Conservation (phyloP, 1,140 invertebrate species). For the Leptestheria dahalacensis region DNA sequence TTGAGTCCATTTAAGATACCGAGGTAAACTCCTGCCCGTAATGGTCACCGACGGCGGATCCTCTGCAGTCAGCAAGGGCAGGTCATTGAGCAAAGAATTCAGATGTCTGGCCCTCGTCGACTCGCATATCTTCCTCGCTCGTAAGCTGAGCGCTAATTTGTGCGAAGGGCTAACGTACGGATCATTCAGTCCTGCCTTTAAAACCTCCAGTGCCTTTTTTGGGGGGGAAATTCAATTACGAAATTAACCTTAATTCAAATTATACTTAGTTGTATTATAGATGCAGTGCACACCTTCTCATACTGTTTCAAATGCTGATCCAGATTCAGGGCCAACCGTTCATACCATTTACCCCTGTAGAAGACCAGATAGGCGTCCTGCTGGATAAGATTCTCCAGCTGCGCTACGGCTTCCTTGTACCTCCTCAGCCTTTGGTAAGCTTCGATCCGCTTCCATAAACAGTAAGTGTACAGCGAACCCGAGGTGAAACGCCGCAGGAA, state of each 20-base stretch:
- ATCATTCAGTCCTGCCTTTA: slow-evolving; percentile 29
- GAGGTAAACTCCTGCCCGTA: slow-evolving; percentile 17
- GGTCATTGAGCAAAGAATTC: slow-evolving; percentile 5
- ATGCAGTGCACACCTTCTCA: slow-evolving; percentile 22
- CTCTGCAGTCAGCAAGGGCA: slow-evolving; percentile 14
- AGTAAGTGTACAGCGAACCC: slow-evolving; percentile 29
- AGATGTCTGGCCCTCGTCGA: slow-evolving; percentile 18
- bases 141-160: slow-evolving; percentile 29
- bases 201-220: slow-evolving; percentile 29
- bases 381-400: slow-evolving; percentile 30
- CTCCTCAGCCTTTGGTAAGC: slow-evolving; percentile 31
- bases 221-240: slow-evolving; percentile 14
- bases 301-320: slow-evolving; percentile 35
- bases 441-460: slow-evolving; percentile 32
- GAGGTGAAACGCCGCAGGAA: slow-evolving; percentile 34
- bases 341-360: slow-evolving; percentile 36
- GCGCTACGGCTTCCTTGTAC: slow-evolving; percentile 31
- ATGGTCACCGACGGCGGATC: slow-evolving; percentile 26
- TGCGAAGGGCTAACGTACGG: slow-evolving; percentile 27
- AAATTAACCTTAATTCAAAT: neutral
- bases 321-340: slow-evolving; percentile 35
- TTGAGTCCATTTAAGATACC: slow-evolving; percentile 5
- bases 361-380: slow-evolving; percentile 30
- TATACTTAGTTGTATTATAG: no score
- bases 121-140: slow-evolving; percentile 29